Base-by-base conservation (phyloP, 92 coral and sea anemone genomes). In the Epizoanthus fatuus region DNA sequence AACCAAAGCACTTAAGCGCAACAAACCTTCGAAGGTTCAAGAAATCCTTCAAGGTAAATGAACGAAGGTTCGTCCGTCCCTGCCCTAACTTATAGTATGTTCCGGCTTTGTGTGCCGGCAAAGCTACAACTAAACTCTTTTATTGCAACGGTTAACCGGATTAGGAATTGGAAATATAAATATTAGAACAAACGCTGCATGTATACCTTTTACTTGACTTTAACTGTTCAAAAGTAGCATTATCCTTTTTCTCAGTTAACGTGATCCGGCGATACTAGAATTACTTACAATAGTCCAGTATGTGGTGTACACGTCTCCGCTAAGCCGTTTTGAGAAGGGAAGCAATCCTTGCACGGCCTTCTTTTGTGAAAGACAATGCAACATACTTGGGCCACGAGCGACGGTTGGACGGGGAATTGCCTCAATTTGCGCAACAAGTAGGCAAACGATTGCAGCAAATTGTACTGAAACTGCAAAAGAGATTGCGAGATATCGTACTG, bases 241-340 rank as follows among this genome's bases (percentile, higher is more conserved):
- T 8, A 69, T n/a, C 12, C 14, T 15, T 20, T 15, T 38, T 4
- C 1, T 45, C 59, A 3, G 17, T 47, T 16, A 19, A 19, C 17
- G n/a, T 7, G 7, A 10, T 13, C 0, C 12, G 7, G 4, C 15
- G 5, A 29, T 1, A 17, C 1, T 29, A 29, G 35, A n/a, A 20
- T 44, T 13, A 71, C 76, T 71, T 71, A 51, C 76, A 49, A 71
- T 40, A 11, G 49, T 71, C 45, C 52, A 10, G 25, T 71, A 56
- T 56, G 45, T 19, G 49, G 76, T 20, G 59, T 42, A 44, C 19
- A 49, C 45, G 13, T 71, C 76, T 71, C 57, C 19, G 76, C 76
- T 71, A 7, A 71, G 57, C 40, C 35, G 55, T 20, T 56, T 47
- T 20, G 76, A 45, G 25, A 71, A 71, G 11, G 76, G 76, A 51